Percentiles rank a stretch among this genome's conserved stretches.
Conservation (phyloP, 2,888 invertebrate genomes). For the Helleia helle region DNA sequence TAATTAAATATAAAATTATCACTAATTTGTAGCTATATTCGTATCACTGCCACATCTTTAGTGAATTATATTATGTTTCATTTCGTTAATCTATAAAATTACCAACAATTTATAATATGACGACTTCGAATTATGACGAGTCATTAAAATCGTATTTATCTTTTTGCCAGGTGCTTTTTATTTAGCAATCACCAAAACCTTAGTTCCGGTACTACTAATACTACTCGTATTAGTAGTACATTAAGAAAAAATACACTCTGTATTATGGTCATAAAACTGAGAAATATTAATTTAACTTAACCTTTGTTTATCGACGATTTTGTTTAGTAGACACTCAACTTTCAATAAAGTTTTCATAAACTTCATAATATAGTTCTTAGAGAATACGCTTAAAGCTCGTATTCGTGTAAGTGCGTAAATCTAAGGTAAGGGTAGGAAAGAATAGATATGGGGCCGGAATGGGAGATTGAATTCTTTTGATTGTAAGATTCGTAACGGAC, state of each 20-base stretch:
- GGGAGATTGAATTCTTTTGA: slow-evolving; percentile 61
- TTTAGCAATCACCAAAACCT: too few species aligned
- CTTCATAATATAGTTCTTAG: slow-evolving; percentile 22
- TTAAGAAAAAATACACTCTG: slow-evolving; percentile 36
- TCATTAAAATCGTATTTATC: too few species aligned
- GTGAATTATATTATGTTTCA: too few species aligned
- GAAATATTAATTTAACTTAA: slow-evolving; percentile 58
- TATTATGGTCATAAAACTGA: slow-evolving; percentile 33
- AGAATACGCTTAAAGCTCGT: slow-evolving; percentile 15
- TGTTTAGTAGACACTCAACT: slow-evolving; percentile 62
- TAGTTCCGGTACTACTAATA: too few species aligned
- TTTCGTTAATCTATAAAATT: too few species aligned
- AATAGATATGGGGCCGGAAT: slow-evolving; percentile 68
- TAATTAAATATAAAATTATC: too few species aligned
- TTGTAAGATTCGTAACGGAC: slow-evolving; percentile 61
- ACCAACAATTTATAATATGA: too few species aligned
- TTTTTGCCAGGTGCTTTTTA: too few species aligned
- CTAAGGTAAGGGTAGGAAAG: slow-evolving; percentile 52
- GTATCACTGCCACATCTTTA: too few species aligned
- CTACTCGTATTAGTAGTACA: too few species aligned
- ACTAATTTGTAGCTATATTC: too few species aligned
- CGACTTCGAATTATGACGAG: too few species aligned
- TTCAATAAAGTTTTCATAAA: slow-evolving; percentile 24
- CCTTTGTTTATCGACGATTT: slow-evolving; percentile 69
- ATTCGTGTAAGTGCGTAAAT: slow-evolving; percentile 20